A percentile compares a stretch with the other conserved stretches of the same genome.
phyloP scores from a whole-genome alignment of 2,113 vertebrate genomes.

The Garra rufa region DNA sequence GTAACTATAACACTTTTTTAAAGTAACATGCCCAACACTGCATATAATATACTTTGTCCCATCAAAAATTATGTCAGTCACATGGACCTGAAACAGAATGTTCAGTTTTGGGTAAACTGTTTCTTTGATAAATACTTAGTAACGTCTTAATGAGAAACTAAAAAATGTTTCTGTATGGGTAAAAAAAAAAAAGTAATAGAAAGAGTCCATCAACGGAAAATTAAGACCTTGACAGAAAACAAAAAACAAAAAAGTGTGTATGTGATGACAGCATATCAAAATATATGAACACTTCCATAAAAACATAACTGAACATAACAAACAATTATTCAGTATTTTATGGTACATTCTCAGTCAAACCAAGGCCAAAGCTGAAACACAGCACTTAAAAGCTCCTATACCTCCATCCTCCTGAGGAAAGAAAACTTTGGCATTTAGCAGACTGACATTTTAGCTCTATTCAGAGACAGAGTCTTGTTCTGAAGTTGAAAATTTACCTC shows the following conservation, averaged over 20 bases:
- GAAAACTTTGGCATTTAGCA: conserved; percentile 26
- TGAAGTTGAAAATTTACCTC: conserved; percentile 42
- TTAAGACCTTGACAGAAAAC: background rate
- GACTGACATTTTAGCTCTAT: conserved; percentile 35
- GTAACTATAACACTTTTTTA: too few species aligned
- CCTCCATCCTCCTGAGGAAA: background rate
- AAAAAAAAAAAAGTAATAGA: background rate
- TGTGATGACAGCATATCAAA: background rate
- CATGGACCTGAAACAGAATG: background rate
- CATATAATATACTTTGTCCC: too few species aligned
- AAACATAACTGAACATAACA: background rate
- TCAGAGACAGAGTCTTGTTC: conserved; percentile 18
- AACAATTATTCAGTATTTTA: background rate
- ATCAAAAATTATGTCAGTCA: too few species aligned
- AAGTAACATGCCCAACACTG: too few species aligned
- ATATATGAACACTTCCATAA: background rate
- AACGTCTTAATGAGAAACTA: background rate
- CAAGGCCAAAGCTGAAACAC: conserved; percentile 1
- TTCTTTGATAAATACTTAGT: background rate
- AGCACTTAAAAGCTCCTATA: conserved; percentile 21
- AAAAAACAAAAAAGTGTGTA: background rate
- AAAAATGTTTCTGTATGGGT: too few species aligned
- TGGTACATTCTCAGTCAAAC: background rate
- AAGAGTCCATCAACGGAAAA: background rate
- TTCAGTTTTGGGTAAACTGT: background rate